Conservation (phyloP, 2,888 invertebrate species). For the Iphiclides podalirius region DNA sequence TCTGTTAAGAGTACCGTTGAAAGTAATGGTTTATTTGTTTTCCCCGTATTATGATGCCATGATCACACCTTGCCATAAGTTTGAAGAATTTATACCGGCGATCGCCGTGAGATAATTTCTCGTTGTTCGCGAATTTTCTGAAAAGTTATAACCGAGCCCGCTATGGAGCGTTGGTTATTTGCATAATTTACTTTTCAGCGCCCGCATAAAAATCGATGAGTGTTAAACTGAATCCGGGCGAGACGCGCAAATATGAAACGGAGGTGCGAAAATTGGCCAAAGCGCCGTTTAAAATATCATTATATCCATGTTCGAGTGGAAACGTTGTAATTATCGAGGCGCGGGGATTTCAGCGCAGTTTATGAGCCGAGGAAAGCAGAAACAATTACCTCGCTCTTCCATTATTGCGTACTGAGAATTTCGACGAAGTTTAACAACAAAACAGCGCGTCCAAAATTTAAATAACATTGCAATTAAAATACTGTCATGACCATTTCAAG, state of each 20-base stretch:
- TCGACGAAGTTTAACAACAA: slow-evolving; percentile 36
- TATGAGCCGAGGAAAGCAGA: slow-evolving; percentile 60
- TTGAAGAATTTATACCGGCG: slow-evolving; percentile 49
- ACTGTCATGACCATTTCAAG: too few species aligned
- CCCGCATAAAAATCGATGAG: slow-evolving; percentile 66
- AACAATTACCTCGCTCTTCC: slow-evolving; percentile 48
- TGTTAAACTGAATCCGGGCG: slow-evolving; percentile 77
- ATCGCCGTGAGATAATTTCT: slow-evolving; percentile 53
- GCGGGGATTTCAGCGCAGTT: slow-evolving; percentile 47
- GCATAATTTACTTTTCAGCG: slow-evolving; percentile 64
- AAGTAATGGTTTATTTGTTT: slow-evolving; percentile 21
- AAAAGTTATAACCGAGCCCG: slow-evolving; percentile 57
- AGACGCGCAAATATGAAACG: slow-evolving; percentile 71
- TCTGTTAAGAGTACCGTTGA: slow-evolving; percentile 3
- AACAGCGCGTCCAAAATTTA: not conserved
- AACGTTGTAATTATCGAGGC: slow-evolving; percentile 64
- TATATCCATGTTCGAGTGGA: slow-evolving; percentile 62
- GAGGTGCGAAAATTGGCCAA: slow-evolving; percentile 70
- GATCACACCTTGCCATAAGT: slow-evolving; percentile 25
- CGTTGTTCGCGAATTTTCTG: slow-evolving; percentile 55
- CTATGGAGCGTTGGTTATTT: slow-evolving; percentile 60
- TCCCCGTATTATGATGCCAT: slow-evolving; percentile 18
- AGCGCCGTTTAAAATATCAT: slow-evolving; percentile 74
- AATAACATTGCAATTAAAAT: not conserved
- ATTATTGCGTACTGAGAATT: slow-evolving; percentile 49